Percentiles rank a stretch among this genome's conserved stretches.
Evolutionary conservation across 2,797 vertebrate species (phyloP).

Genomic region (Centroberyx gerrardi): DNA sequence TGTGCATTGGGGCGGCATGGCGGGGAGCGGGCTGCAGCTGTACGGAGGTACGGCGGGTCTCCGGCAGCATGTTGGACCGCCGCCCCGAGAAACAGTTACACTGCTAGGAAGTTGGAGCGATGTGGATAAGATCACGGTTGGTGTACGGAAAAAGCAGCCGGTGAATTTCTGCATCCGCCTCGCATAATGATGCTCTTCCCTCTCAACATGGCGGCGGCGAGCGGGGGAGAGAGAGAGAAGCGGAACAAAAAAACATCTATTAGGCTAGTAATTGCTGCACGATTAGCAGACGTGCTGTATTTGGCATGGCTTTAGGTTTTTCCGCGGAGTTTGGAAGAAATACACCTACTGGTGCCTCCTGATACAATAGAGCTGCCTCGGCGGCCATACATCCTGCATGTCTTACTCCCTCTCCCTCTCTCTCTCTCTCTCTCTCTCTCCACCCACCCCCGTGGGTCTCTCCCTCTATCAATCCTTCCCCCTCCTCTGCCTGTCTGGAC

Average conservation of each 20-base stretch:
- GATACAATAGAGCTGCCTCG: slow-evolving; percentile 90
- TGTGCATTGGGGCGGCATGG: slow-evolving; percentile 15
- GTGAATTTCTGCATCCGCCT: slow-evolving; percentile 46
- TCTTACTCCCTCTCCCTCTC: slow-evolving; percentile 79
- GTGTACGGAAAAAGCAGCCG: slow-evolving; percentile 11
- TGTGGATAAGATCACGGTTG: slow-evolving; percentile 23
- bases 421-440: slow-evolving; percentile 67
- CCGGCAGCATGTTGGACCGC: slow-evolving; percentile 7
- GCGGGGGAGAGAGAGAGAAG: slow-evolving; percentile 25
- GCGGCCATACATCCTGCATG: slow-evolving; percentile 88
- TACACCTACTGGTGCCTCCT: slow-evolving; percentile 88
- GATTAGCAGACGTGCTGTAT: slow-evolving; percentile 88
- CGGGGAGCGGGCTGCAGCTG: slow-evolving; percentile 12
- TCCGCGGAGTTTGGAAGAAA: slow-evolving; percentile 87
- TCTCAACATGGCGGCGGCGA: slow-evolving; percentile 80
- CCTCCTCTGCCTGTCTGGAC: slow-evolving; percentile 88
- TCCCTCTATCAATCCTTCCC: slow-evolving; percentile 84
- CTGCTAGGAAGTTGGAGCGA: slow-evolving; percentile 26
- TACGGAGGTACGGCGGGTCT: slow-evolving; percentile 18
- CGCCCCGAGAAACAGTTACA: background rate
- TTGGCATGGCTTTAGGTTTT: slow-evolving; percentile 84
- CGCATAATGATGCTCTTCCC: slow-evolving; percentile 58
- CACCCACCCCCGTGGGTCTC: slow-evolving; percentile 77
- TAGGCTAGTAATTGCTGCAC: slow-evolving; percentile 88
- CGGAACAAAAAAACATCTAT: slow-evolving; percentile 83